Conservation (phyloP, 1,140 invertebrate species). For the Drosophila aff. region DNA sequence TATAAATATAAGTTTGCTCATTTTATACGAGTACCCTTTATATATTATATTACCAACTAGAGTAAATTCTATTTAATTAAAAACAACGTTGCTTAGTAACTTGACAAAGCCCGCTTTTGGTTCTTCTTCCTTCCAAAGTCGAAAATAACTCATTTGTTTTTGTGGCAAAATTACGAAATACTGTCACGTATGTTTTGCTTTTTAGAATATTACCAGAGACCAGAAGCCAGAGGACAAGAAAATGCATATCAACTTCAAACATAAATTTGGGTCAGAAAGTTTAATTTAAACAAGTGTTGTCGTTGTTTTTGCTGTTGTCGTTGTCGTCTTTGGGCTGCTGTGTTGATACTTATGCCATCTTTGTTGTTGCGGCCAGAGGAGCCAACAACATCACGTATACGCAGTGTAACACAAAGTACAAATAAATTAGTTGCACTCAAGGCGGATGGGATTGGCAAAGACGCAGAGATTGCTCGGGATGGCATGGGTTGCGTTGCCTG, state of each 20-base stretch:
- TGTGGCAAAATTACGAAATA: slow-evolving; percentile 73
- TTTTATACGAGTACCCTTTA: not conserved
- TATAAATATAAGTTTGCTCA: not conserved
- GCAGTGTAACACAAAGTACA: slow-evolving; percentile 77
- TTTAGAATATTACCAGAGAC: slow-evolving; percentile 73
- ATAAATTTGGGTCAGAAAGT: slow-evolving; percentile 82
- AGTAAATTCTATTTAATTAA: slow-evolving; percentile 66
- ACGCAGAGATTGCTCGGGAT: slow-evolving; percentile 10
- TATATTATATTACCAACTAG: not conserved
- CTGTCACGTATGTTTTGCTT: slow-evolving; percentile 79
- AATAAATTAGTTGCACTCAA: slow-evolving; percentile 81
- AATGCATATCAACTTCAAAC: slow-evolving; percentile 77
- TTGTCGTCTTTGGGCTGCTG: slow-evolving; percentile 38
- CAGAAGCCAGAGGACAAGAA: slow-evolving; percentile 46
- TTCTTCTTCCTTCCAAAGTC: slow-evolving; percentile 1
- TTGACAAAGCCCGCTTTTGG: not conserved
- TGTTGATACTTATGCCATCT: slow-evolving; percentile 42
- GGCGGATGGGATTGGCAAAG: slow-evolving; percentile 36
- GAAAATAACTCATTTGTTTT: slow-evolving; percentile 65
- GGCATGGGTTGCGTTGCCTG: slow-evolving; percentile 2
- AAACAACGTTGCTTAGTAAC: slow-evolving; percentile 32
- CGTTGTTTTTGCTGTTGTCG: slow-evolving; percentile 12
- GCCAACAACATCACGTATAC: slow-evolving; percentile 66
- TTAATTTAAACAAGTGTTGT: slow-evolving; percentile 79
- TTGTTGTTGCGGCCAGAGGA: slow-evolving; percentile 46